phyloP scores from a whole-genome alignment of 2,113 vertebrate genomes.

The Corythornis madagascariensis region DNA sequence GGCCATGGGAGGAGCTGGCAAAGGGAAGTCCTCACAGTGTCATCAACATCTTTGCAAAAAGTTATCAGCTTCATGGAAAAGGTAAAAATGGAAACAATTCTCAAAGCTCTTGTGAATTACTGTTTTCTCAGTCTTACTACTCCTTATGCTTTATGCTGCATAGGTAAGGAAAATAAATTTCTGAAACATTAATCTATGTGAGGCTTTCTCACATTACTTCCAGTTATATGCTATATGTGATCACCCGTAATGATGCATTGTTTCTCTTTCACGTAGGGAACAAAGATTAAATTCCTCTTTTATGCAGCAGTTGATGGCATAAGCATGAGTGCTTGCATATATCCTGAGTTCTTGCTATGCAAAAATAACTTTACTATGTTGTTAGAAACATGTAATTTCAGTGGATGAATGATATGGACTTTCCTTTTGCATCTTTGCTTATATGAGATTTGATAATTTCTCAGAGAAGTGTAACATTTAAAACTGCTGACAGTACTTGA shows the following conservation, averaged over 20 bases:
- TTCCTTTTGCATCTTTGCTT: neutral
- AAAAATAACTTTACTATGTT: neutral
- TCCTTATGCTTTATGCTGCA: neutral
- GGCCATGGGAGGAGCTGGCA: constrained; percentile 89
- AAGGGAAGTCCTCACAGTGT: constrained; percentile 95
- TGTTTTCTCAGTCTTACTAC: neutral
- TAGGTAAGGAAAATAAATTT: neutral
- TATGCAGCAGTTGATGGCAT: neutral
- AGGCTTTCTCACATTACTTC: neutral
- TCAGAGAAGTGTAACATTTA: neutral
- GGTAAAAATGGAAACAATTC: constrained; percentile 69
- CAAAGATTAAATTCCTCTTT: neutral
- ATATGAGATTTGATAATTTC: neutral
- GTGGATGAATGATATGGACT: neutral
- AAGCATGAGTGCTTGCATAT: neutral
- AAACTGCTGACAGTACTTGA: neutral
- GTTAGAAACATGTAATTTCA: neutral
- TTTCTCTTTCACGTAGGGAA: neutral
- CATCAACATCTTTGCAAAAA: constrained; percentile 95
- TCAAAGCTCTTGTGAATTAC: neutral
- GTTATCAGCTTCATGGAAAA: constrained; percentile 82
- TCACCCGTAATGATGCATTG: neutral
- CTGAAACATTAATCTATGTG: neutral
- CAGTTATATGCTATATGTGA: neutral
- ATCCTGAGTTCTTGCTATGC: neutral